Evolutionary conservation across 1,140 invertebrate species (phyloP), one percentile per base, ranked within the genome.

Genomic region (Paracyclopina nana): DNA sequence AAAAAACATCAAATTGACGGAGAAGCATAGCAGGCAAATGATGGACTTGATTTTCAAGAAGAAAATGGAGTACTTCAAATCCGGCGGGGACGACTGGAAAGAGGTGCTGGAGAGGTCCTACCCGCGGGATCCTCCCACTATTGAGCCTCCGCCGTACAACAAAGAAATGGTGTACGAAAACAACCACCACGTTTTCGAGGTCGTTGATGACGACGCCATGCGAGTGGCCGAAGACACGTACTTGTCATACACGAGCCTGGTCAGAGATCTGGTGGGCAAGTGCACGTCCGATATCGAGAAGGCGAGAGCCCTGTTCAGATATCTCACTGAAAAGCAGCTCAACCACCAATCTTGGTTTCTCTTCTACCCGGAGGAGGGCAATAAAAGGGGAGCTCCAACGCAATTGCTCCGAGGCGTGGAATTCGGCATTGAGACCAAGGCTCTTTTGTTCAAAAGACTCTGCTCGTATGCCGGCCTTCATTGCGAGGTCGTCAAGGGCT

Each of bases 391-490:
- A 27, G 34, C 31, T 43, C 50, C 50, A 2, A 20, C 16, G 14
- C 18, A 46, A 27, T 29, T 52, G 12, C 11, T 40, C 16, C 31
- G 50, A 26, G 50, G 50, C n/a, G 50, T 52, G 11, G 50, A 52
- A 44, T 52, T 52, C 43, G 50, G 50, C 12, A 42, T 52, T 8
- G 50, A 52, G 27, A 46, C 30, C 24, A 52, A 52, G 34, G 50
- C 50, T 4, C 50, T 52, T 20, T 18, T 52, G 14, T 45, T 46
- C 18, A 52, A 52, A 25, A 52, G 34, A 52, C 18, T 52, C 12
- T 52, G 50, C 25, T 34, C 50, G 14, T 52, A 52, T 40, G 50
- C 40, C 27, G 50, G 50, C 11, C 50, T 52, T 24, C 50, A 52
- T 45, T 50, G 48, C 8, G 14, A 48, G 45, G 27, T 48, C 45